Percentiles rank a stretch among this genome's conserved stretches.
These are phyloP conservation scores for Polydrusus pterygomalis DNA, from an alignment of 2,888 invertebrate species.

Conservation along the genomic window DNA sequence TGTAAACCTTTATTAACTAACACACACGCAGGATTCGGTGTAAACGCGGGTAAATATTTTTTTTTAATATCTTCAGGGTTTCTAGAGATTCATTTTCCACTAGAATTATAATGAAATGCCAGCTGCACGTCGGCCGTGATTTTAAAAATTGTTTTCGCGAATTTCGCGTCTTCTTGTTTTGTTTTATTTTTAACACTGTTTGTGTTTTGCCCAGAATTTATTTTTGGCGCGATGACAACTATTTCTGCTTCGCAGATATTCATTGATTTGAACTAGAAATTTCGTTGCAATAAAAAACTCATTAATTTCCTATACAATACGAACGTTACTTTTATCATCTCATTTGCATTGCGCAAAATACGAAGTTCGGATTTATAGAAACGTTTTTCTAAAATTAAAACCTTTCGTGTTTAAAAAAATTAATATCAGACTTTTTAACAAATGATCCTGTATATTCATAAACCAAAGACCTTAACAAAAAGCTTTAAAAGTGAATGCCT, in stretches of 20 bases:
- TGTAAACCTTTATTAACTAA: too few relatives aligned
- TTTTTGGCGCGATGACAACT: conserved; percentile 45
- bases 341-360: too few relatives aligned
- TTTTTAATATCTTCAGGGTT: neutral
- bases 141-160: conserved; percentile 22
- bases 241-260: conserved; percentile 30
- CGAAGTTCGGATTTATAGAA: too few relatives aligned
- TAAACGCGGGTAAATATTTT: too few relatives aligned
- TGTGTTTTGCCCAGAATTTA: conserved; percentile 30
- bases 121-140: neutral
- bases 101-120: neutral
- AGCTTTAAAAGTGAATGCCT: too few relatives aligned
- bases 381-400: too few relatives aligned
- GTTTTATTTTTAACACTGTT: conserved; percentile 43
- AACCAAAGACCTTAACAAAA: too few relatives aligned
- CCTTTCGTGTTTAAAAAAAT: too few relatives aligned
- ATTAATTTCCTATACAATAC: neutral
- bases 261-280: conserved; percentile 39
- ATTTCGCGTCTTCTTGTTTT: conserved; percentile 32
- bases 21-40: too few relatives aligned
- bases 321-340: too few relatives aligned
- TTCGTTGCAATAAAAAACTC: neutral
- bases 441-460: too few relatives aligned
- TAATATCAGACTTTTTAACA: too few relatives aligned
- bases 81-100: conserved; percentile 2